phyloP scores from a whole-genome alignment of 2,113 vertebrate genomes.

The Heterotis niloticus region DNA sequence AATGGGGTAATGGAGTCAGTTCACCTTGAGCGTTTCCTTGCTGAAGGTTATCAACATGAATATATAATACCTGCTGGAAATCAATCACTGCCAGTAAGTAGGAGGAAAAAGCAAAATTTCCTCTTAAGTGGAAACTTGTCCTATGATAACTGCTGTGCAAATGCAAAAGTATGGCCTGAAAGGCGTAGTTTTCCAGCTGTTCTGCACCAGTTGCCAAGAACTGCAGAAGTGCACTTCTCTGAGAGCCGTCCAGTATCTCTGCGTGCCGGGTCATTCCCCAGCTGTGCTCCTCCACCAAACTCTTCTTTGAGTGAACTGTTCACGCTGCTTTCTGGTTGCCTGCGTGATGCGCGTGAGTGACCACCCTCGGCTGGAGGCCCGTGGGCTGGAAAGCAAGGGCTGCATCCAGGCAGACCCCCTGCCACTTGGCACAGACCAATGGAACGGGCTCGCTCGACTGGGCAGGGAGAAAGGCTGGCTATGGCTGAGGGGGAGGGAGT shows the following conservation, averaged over 20 bases:
- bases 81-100: slow-evolving; percentile 11
- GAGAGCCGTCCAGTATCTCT: background rate
- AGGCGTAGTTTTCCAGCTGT: background rate
- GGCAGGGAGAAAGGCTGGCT: background rate
- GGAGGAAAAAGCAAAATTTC: background rate
- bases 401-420: background rate
- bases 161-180: too few relatives aligned
- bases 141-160: too few relatives aligned
- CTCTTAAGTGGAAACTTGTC: too few relatives aligned
- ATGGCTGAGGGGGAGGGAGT: background rate
- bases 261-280: background rate
- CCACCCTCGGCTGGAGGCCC: background rate
- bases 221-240: background rate
- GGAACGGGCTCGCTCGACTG: background rate
- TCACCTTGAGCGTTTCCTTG: slow-evolving; percentile 30
- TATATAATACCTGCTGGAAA: slow-evolving; percentile 13
- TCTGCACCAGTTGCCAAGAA: background rate
- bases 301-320: background rate
- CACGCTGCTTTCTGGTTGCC: background rate
- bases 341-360: background rate
- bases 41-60: slow-evolving; percentile 18
- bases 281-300: too few relatives aligned
- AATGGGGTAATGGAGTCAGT: background rate
- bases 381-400: background rate
- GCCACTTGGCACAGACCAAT: background rate